Conservation (phyloP, 2,888 invertebrate species). For the Apamea crenata region DNA sequence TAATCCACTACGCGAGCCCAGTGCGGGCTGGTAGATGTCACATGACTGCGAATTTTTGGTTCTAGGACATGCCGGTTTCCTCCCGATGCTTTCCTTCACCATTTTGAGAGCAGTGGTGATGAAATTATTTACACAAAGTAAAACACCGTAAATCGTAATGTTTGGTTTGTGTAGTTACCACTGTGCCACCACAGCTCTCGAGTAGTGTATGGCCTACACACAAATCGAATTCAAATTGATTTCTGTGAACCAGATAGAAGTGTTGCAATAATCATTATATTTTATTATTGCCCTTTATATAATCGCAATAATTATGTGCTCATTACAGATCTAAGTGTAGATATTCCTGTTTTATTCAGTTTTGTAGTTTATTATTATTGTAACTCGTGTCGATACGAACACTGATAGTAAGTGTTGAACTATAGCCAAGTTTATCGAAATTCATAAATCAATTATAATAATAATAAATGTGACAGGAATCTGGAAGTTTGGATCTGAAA, state of each 20-base stretch:
- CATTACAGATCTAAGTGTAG: constrained; percentile 40
- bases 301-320: constrained; percentile 48
- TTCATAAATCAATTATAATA: constrained; percentile 43
- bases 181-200: too few relatives aligned
- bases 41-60: too few relatives aligned
- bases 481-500: constrained; percentile 19
- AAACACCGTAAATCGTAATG: too few relatives aligned
- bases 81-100: too few relatives aligned
- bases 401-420: constrained; percentile 52
- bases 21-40: too few relatives aligned
- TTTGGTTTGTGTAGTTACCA: too few relatives aligned
- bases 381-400: constrained; percentile 39
- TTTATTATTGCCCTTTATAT: constrained; percentile 45
- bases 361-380: constrained; percentile 46
- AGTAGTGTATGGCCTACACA: background rate
- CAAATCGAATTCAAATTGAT: constrained; percentile 31
- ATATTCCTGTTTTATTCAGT: constrained; percentile 44
- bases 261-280: constrained; percentile 26
- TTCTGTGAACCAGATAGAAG: constrained; percentile 8
- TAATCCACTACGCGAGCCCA: too few relatives aligned
- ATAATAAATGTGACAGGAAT: constrained; percentile 18
- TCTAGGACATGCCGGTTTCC: too few relatives aligned
- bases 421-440: constrained; percentile 32
- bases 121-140: too few relatives aligned
- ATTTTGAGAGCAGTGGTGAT: too few relatives aligned